Base-by-base conservation (phyloP, 1,140 invertebrate species). In the Thalassaphorura encarpata region DNA sequence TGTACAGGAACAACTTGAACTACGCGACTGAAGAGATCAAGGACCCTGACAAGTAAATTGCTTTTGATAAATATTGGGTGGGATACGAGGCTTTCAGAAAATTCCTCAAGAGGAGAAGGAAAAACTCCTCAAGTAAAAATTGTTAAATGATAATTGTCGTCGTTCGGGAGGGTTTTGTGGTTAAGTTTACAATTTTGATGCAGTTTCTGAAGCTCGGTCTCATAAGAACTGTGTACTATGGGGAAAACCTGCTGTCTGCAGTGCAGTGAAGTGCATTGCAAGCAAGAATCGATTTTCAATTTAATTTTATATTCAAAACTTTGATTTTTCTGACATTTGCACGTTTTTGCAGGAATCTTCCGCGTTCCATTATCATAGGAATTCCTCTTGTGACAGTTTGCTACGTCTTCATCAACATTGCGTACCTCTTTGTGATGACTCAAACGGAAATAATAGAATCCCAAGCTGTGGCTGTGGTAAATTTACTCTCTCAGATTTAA, bases 1-100 rank as follows among this genome's bases (percentile, higher is more conserved):
- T 21, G 64, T 63, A 36, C 57, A 73, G 73, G 73, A 98, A 97
- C 73, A 97, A 97, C 74, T 77, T 97, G 43, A 98, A 97, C 75
- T 98, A 97, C 76, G 94, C 98, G 19, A 97, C 96, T 40, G 96
- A 99, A 75, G 96, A 99, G 77, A 89, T 99, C 60, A 91, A 97
- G 71, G 92, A 97, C 72, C 96, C 96, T 42, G 90, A 89, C 70
- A 91, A 84, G 85, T 91, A 77, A 78, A 77, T 2, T n/a, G n/a
- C n/a, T n/a, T n/a, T n/a, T n/a, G n/a, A n/a, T n/a, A n/a, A n/a
- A n/a, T n/a, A n/a, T n/a, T n/a, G n/a, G n/a, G n/a, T n/a, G n/a
- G n/a, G n/a, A n/a, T n/a, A n/a, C n/a, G n/a, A n/a, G n/a, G n/a
- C n/a, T n/a, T n/a, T n/a, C n/a, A n/a, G n/a, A n/a, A n/a, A n/a